Evolutionary conservation across 2,113 vertebrate genomes (phyloP).

Genomic region (Cyprinodon variegatus): DNA sequence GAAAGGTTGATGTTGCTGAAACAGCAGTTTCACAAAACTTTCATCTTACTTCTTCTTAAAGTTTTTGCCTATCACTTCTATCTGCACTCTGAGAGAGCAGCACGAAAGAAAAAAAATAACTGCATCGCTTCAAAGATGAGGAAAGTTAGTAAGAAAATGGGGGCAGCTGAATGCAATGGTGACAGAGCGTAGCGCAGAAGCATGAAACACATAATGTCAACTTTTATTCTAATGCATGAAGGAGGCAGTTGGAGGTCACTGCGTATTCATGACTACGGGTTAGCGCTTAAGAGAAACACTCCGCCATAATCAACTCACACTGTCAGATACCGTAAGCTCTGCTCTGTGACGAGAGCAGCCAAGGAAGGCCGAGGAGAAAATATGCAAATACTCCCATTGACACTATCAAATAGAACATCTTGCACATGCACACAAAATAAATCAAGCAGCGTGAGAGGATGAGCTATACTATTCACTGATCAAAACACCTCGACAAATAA

Average conservation of each 20-base stretch:
- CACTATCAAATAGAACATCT: constrained; percentile 6
- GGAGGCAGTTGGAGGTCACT: constrained; percentile 55
- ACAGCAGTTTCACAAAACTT: constrained; percentile 60
- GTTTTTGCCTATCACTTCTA: constrained; percentile 29
- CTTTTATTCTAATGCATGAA: constrained; percentile 47
- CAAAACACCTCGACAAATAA: constrained; percentile 10
- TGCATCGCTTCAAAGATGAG: constrained; percentile 27
- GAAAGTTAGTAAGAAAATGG: neutral
- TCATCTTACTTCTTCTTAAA: constrained; percentile 34
- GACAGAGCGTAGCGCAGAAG: constrained; percentile 7
- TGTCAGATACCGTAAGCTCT: constrained; percentile 9
- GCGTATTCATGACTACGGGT: constrained; percentile 15
- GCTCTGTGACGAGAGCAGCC: constrained; percentile 17
- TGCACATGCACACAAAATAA: constrained; percentile 5
- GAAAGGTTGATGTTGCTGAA: constrained; percentile 65
- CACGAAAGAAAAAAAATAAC: neutral
- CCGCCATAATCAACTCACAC: constrained; percentile 16
- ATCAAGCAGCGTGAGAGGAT: neutral
- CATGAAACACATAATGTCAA: constrained; percentile 41
- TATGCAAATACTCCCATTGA: neutral
- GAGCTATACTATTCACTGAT: neutral
- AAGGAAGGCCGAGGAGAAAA: neutral
- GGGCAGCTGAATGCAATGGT: neutral
- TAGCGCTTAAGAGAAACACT: constrained; percentile 27
- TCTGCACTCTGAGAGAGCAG: constrained; percentile 24